Evolutionary conservation across 1,140 invertebrate genomes (phyloP), one percentile per base, ranked within the genome.

Genomic region (Zaprionus africanus): DNA sequence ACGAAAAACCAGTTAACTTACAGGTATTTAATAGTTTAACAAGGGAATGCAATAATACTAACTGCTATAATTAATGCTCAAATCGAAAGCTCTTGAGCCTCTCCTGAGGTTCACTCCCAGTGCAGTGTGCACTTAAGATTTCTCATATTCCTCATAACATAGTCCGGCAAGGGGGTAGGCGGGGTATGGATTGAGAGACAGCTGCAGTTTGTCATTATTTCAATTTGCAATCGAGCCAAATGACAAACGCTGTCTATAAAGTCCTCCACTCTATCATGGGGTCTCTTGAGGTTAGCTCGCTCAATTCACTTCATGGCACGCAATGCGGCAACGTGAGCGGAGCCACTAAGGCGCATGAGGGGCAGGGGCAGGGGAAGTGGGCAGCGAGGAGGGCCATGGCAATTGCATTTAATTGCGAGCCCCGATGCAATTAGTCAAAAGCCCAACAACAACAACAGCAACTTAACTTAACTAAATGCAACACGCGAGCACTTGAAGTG

Each of bases 371-470:
- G 13, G 13, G 15, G 28, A 22, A 28, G 36, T 6, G 15, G 28
- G 11, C 12, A 13, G 12, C 34, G 1, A 11, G 6, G 26, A 19
- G 28, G 34, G 13, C 24, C 15, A 24, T 56, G 51, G 59, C 83
- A 81, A 84, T 85, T 84, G 81, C 81, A 85, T 84, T 83, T 84
- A 84, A 83, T 79, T 84, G 78, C 74, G 31, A 60, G n/a, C 72
- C 64, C 64, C 79, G 76, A 73, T 79, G 83, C 65, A 86, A 86
- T 86, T 86, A 86, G 82, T 82, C 76, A 87, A 83, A 78, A 77
- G 82, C 61, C 64, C 72, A 64, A 9, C 31, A 57, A 13, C 31
- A 57, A 13, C 46, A 64, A 28, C 17, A 60, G n/a, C 64, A 81
- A 66, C 43, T 60, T 17, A 51, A 43, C 15, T 66, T 60, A 76